Conservation (phyloP, 2,797 vertebrate species). For the Chiloscyllium punctatum region DNA sequence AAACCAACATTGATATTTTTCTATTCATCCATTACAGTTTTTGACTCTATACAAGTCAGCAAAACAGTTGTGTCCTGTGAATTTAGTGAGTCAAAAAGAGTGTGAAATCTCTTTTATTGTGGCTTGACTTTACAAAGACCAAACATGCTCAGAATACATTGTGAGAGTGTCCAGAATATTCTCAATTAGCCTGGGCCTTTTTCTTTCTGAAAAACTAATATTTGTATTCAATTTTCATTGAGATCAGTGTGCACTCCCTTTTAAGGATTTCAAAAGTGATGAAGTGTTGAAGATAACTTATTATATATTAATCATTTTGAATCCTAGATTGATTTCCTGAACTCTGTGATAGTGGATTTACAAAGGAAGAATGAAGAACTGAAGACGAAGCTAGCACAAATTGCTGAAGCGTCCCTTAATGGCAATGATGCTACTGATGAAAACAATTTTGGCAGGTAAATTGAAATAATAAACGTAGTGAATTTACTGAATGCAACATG, state of each 20-base stretch:
- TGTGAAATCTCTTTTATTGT: not conserved
- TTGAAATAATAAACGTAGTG: not conserved
- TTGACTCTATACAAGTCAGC: not conserved
- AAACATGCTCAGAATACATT: not conserved
- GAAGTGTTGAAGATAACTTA: not conserved
- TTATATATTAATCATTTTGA: not conserved
- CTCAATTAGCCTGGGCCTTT: not conserved
- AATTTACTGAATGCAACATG: not conserved
- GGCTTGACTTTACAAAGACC: not conserved
- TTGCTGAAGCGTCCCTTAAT: slow-evolving; percentile 84
- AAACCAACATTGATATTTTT: too few relatives aligned
- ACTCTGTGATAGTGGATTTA: slow-evolving; percentile 91
- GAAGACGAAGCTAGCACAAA: slow-evolving; percentile 84
- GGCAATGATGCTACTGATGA: slow-evolving; percentile 73
- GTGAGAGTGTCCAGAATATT: not conserved
- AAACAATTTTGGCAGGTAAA: slow-evolving; percentile 73
- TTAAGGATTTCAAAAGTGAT: not conserved
- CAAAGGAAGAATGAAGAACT: slow-evolving; percentile 88
- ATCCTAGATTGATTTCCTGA: slow-evolving; percentile 88
- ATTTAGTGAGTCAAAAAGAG: not conserved
- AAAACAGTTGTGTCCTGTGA: not conserved
- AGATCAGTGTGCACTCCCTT: not conserved
- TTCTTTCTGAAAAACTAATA: not conserved
- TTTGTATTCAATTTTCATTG: not conserved
- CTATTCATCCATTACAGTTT: too few relatives aligned